These are phyloP conservation scores for Protonibea diacanthus DNA, from an alignment of 2,797 vertebrate species.

Conservation along the genomic window DNA sequence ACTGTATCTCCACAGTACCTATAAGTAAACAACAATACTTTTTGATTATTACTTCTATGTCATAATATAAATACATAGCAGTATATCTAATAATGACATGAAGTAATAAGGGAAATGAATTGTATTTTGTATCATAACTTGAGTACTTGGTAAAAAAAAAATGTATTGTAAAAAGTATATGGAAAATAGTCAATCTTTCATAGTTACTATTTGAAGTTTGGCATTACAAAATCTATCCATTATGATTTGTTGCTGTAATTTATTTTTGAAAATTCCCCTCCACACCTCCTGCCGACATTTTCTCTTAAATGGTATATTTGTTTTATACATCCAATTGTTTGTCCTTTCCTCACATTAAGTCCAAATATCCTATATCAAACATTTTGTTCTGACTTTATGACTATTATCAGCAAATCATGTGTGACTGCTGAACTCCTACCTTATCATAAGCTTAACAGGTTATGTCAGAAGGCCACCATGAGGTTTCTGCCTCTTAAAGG, in stretches of 20 bases:
- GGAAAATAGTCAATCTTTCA: background rate
- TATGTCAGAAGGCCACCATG: too few species aligned
- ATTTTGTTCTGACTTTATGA: too few species aligned
- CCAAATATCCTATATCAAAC: too few species aligned
- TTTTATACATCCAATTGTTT: too few species aligned
- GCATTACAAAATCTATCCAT: background rate
- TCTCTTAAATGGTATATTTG: too few species aligned
- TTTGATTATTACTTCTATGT: background rate
- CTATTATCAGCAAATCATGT: background rate
- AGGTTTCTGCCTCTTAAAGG: background rate
- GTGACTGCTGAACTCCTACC: background rate
- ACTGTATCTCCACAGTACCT: conserved; percentile 91
- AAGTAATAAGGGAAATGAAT: background rate
- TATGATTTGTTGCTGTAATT: background rate
- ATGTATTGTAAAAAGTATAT: background rate
- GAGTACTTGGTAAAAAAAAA: background rate
- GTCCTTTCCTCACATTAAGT: too few species aligned
- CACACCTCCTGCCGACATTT: too few species aligned
- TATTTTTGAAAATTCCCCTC: too few species aligned
- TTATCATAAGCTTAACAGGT: background rate
- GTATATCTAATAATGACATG: background rate
- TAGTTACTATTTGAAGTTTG: background rate
- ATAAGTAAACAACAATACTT: background rate
- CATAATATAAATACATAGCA: background rate
- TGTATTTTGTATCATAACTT: background rate